phyloP scores from a whole-genome alignment of 2,113 vertebrate species.

The Erpornis zantholeuca region DNA sequence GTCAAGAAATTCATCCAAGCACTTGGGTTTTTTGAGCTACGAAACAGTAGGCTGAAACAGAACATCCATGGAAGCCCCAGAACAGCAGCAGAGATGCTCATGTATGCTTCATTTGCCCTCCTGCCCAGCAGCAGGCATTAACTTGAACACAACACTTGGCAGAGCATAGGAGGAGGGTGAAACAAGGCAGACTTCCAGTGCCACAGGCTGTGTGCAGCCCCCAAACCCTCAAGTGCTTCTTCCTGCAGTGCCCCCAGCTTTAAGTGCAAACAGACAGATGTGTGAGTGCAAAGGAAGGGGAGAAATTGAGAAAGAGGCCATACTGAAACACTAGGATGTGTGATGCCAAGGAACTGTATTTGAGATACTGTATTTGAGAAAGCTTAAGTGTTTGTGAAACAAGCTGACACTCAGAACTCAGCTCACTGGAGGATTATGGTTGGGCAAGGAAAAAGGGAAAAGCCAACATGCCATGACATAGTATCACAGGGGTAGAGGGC shows the following conservation, averaged over 20 bases:
- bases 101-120: rapidly evolving
- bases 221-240: not conserved
- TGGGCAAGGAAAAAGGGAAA: not conserved
- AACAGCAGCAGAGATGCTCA: not conserved
- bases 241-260: not conserved
- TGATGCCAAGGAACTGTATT: rapidly evolving
- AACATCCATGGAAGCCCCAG: not conserved
- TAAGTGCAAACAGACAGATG: rapidly evolving
- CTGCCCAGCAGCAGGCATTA: not conserved
- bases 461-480: not conserved
- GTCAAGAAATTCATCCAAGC: not conserved
- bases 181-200: not conserved
- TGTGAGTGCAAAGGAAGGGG: rapidly evolving
- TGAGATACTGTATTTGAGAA: not conserved
- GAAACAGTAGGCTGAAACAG: not conserved
- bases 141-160: not conserved
- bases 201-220: rapidly evolving
- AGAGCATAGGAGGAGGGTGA: rapidly evolving
- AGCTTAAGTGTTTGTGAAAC: not conserved
- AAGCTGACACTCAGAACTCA: not conserved
- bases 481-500: not conserved
- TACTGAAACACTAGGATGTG: not conserved
- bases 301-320: rapidly evolving
- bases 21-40: not conserved
- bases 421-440: rapidly evolving